Evolutionary conservation across 2,888 invertebrate species (phyloP), one percentile per base, ranked within the genome.

Genomic region (Limnephilus marmoratus): DNA sequence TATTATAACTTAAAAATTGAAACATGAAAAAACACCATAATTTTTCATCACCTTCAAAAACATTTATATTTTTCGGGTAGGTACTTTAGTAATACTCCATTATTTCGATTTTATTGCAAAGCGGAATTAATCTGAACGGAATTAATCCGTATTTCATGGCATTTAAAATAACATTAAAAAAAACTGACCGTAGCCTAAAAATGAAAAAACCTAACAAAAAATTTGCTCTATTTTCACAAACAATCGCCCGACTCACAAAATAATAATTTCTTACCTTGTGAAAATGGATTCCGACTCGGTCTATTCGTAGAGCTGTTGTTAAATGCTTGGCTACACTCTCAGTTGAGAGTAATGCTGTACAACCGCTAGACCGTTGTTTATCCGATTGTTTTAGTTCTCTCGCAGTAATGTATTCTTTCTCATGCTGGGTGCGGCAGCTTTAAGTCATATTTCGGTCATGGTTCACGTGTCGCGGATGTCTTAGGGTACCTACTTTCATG

Each of bases 371-470:
- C 68, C n/a, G 24, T 68, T 68, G 68, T 68, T 68, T 24, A 68
- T 68, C 18, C 18, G 18, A 68, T 24, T 68, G 53, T 68, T 68
- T 68, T 68, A n/a, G 68, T 68, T 68, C n/a, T 24, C 68, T 68
- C 68, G 68, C 24, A 68, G 68, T 24, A 68, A 68, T 68, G 24
- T 68, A 68, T 68, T 68, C 68, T 31, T 15, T 24, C 15, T 83
- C 13, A 34, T 37, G 82, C 24, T 37, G 82, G 83, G 83, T n/a
- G 83, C 37, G 83, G 37, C 83, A 68, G 24, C 24, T 53, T n/a
- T n/a, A 68, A 68, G 68, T 68, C 83, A 83, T 82, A 81, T 82
- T 83, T 41, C 83, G 83, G 83, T 83, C 83, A 18, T 83, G 83
- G 83, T 31, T 83, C 82, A 83, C 82, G 82, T 34, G 15, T 83